Percentiles rank a stretch among this genome's conserved stretches.
These are phyloP conservation scores for Hippopotamyrus pictus DNA, from an alignment of 2,797 vertebrate genomes.

Conservation along the genomic window DNA sequence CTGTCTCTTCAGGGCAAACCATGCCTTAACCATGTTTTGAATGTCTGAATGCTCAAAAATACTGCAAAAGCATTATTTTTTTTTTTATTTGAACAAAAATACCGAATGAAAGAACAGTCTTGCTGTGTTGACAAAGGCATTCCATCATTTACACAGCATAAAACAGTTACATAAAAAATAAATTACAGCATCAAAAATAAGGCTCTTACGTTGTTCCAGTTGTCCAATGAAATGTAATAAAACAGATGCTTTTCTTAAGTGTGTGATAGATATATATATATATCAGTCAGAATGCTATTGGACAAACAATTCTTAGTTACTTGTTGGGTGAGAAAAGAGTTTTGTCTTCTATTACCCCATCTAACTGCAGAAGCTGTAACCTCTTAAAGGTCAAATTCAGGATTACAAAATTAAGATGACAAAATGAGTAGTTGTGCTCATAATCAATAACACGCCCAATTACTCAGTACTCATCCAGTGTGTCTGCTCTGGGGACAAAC, in stretches of 20 bases:
- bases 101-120: not conserved
- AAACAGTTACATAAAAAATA: not conserved
- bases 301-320: not conserved
- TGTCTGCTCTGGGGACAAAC: constrained; percentile 81
- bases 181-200: not conserved
- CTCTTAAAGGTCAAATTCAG: not conserved
- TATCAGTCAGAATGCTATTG: not conserved
- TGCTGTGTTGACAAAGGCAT: not conserved
- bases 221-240: not conserved
- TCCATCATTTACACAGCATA: not conserved
- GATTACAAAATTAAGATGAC: not conserved
- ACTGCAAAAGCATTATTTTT: not conserved
- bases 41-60: not conserved
- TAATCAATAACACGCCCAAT: not conserved
- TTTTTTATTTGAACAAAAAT: not conserved
- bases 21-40: not conserved
- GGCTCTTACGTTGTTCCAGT: not conserved
- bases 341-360: not conserved
- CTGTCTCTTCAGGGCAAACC: not conserved
- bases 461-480: constrained; percentile 83
- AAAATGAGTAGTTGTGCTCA: not conserved
- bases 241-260: not conserved
- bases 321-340: too few species aligned
- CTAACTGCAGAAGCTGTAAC: not conserved
- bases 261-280: too few species aligned